phyloP scores from a whole-genome alignment of 2,113 vertebrate genomes.

The Circaetus cinerascens region DNA sequence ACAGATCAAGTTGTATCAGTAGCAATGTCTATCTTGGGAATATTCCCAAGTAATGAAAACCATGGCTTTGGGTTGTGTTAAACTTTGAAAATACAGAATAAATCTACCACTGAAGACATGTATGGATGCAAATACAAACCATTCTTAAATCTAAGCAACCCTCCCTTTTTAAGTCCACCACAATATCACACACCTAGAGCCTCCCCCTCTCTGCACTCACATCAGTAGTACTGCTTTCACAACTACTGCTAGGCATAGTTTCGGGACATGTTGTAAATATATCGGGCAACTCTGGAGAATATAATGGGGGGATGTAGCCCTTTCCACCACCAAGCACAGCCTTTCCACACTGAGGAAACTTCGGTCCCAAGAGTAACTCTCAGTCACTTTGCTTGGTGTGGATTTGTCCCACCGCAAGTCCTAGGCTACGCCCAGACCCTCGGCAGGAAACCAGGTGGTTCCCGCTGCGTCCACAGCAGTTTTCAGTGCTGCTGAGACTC shows the following conservation, averaged over 20 bases:
- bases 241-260: background rate
- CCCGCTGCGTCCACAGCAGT: accelerated
- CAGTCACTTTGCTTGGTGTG: background rate
- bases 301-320: background rate
- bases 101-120: background rate
- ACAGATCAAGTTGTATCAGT: background rate
- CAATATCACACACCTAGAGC: background rate
- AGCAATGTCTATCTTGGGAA: background rate
- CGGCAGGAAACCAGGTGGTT: background rate
- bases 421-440: background rate
- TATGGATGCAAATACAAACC: background rate
- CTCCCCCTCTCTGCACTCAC: background rate
- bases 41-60: background rate
- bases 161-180: background rate
- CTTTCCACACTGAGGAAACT: background rate
- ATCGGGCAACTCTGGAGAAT: background rate
- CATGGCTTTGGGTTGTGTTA: background rate
- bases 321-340: background rate
- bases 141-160: background rate
- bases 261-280: background rate
- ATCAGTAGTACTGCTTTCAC: background rate
- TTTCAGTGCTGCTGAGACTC: background rate
- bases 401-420: background rate
- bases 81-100: background rate
- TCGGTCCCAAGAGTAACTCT: background rate